A percentile compares a stretch with the other conserved stretches of the same genome.
These are phyloP conservation scores for Serilophus lunatus DNA, from an alignment of 2,113 vertebrate genomes.

Conservation along the genomic window DNA sequence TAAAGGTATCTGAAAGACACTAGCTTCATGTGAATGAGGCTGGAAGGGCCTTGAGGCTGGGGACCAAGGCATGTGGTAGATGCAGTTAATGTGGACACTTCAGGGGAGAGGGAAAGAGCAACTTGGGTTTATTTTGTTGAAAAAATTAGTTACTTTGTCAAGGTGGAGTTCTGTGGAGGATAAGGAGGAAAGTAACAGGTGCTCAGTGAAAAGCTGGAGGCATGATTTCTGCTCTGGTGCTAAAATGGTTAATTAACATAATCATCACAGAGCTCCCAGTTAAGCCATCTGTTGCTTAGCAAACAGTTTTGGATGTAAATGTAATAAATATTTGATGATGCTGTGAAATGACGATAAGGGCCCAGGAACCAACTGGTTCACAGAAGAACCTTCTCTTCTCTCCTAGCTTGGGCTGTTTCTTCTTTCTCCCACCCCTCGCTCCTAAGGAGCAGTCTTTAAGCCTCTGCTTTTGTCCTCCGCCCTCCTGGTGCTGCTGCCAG, in stretches of 20 bases:
- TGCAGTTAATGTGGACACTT: not conserved
- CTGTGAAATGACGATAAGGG: constrained; percentile 11
- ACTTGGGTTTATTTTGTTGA: not conserved
- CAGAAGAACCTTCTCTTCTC: not conserved
- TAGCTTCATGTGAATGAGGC: not conserved
- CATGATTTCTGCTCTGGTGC: not conserved
- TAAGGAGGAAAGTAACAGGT: constrained; percentile 2
- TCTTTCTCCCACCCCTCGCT: not conserved
- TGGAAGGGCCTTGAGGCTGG: not conserved
- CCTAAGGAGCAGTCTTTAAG: not conserved
- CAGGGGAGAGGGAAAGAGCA: fast-evolving
- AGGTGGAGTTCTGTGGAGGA: not conserved
- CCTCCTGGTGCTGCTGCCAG: not conserved
- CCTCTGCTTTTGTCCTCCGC: constrained; percentile 6
- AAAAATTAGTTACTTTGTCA: not conserved
- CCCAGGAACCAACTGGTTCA: not conserved
- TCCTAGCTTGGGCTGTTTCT: not conserved
- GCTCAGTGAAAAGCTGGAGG: not conserved
- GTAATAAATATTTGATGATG: constrained; percentile 56
- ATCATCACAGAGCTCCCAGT: constrained; percentile 30
- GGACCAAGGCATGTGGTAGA: not conserved
- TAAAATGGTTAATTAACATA: constrained; percentile 52
- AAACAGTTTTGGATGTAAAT: constrained; percentile 59
- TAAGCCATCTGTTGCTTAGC: constrained; percentile 59
- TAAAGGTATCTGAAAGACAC: not conserved